Evolutionary conservation across 2,888 invertebrate genomes (phyloP).

Genomic region (Hylaea fasciaria): DNA sequence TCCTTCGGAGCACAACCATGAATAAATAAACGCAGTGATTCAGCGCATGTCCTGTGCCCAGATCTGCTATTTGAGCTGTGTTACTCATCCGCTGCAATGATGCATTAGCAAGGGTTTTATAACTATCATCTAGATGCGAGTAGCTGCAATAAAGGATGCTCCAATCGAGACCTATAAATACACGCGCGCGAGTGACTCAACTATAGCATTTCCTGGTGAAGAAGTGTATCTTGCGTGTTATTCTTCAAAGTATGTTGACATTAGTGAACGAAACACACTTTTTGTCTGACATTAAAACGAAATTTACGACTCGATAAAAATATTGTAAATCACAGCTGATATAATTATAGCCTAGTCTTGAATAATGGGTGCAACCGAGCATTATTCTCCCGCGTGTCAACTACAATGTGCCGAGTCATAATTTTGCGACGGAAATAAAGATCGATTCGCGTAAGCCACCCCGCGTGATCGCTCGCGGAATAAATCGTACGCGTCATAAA

Average conservation of each 20-base stretch:
- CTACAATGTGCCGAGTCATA: conserved; percentile 27
- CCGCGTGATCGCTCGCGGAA: conserved; percentile 48
- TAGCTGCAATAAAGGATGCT: conserved; percentile 12
- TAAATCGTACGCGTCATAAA: conserved; percentile 36
- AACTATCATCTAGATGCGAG: conserved; percentile 27
- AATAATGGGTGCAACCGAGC: conserved; percentile 17
- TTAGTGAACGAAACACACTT: no score
- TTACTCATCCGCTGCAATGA: conserved; percentile 67
- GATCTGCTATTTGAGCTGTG: conserved; percentile 64
- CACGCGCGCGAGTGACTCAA: not conserved
- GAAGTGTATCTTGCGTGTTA: not conserved
- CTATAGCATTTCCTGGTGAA: not conserved
- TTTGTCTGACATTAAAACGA: no score
- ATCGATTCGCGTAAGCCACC: conserved; percentile 42
- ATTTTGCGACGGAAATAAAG: conserved; percentile 46
- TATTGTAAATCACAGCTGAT: no score
- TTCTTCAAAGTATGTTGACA: not conserved
- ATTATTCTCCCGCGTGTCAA: conserved; percentile 19
- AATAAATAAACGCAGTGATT: no score
- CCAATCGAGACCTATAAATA: conserved; percentile 9
- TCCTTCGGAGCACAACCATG: no score
- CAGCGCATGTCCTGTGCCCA: conserved; percentile 54
- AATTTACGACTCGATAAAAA: no score
- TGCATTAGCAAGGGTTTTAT: conserved; percentile 56
- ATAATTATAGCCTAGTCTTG: not conserved